Evolutionary conservation across 35 echinoderm and acorn worm species (phyloP), one percentile per base, ranked within the genome.

Genomic region (Acanthaster planci): DNA sequence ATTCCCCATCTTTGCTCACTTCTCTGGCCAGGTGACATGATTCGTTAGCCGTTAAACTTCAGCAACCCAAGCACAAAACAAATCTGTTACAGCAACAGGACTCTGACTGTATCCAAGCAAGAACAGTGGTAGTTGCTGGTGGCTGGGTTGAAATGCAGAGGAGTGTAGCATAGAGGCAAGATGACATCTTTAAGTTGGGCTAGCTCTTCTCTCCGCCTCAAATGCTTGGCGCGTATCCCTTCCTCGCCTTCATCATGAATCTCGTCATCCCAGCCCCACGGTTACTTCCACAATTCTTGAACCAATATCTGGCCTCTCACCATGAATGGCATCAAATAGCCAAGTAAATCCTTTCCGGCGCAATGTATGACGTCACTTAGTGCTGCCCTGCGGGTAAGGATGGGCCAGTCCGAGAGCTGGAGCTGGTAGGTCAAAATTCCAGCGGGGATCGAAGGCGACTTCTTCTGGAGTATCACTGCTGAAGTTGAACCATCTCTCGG

Each of bases 1-100:
- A 78, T 37, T 22, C 78, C 85, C 85, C 53, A 88, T 31, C 86
- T 77, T 32, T 87, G 87, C 21, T 78, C 72, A 34, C 23, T 67
- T 8, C 59, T 5, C 27, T 81, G 39, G 10, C 52, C 52, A 54
- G 8, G 19, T 9, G 52, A 19, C 19, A 54, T 54, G 52, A 54
- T 54, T 19, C 8, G 52, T 54, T 9, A 54, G 52, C 19, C 52
- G 8, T 54, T 54, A 19, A 19, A 54, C 19, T 19, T 54, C 52
- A 19, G 52, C 52, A 87, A 87, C 77, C n/a, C n/a, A n/a, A n/a
- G n/a, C n/a, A n/a, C n/a, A n/a, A n/a, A n/a, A n/a, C n/a, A n/a
- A n/a, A n/a, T n/a, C 68, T 78, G 15, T 86, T 55, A 76, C 22
- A 86, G 40, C 84, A 50, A 8, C 40, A 37, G 7, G 56, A 38